phyloP scores from a whole-genome alignment of 2,888 invertebrate species.

The Chloromyia formosa region DNA sequence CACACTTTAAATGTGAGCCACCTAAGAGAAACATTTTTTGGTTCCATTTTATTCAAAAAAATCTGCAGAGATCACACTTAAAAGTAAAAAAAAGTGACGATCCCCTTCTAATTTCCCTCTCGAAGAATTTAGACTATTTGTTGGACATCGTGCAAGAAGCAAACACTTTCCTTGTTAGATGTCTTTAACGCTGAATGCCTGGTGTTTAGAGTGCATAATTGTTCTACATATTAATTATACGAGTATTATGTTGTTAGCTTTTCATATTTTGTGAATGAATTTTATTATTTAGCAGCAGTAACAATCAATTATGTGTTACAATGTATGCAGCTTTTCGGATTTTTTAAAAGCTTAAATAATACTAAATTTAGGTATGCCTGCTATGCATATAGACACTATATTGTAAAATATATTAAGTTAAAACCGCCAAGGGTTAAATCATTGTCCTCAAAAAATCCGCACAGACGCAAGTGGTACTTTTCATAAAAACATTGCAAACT shows the following conservation, averaged over 20 bases:
- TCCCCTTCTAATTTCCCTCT: background rate
- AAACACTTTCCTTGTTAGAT: background rate
- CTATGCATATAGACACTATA: too few species aligned
- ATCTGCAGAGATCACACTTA: slow-evolving; percentile 10
- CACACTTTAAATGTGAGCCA: background rate
- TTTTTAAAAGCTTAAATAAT: too few species aligned
- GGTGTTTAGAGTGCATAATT: too few species aligned
- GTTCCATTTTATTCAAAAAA: slow-evolving; percentile 9
- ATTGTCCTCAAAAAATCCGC: background rate
- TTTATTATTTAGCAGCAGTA: too few species aligned
- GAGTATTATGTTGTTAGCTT: too few species aligned
- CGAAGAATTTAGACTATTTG: slow-evolving; percentile 4
- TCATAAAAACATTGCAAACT: slow-evolving; percentile 6
- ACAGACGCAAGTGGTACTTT: background rate
- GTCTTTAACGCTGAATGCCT: background rate
- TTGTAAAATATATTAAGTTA: too few species aligned
- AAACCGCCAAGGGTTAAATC: slow-evolving; percentile 33
- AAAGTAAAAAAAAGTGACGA: background rate
- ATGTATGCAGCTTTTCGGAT: too few species aligned
- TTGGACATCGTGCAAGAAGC: background rate
- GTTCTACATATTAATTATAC: too few species aligned
- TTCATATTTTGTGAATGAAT: too few species aligned
- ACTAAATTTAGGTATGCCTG: too few species aligned
- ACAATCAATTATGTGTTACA: too few species aligned
- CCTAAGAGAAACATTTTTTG: slow-evolving; percentile 12